Percentiles rank a stretch among this genome's conserved stretches.
Evolutionary conservation across 2,113 vertebrate genomes (phyloP).

Genomic region (Gymnocephalus cernua): DNA sequence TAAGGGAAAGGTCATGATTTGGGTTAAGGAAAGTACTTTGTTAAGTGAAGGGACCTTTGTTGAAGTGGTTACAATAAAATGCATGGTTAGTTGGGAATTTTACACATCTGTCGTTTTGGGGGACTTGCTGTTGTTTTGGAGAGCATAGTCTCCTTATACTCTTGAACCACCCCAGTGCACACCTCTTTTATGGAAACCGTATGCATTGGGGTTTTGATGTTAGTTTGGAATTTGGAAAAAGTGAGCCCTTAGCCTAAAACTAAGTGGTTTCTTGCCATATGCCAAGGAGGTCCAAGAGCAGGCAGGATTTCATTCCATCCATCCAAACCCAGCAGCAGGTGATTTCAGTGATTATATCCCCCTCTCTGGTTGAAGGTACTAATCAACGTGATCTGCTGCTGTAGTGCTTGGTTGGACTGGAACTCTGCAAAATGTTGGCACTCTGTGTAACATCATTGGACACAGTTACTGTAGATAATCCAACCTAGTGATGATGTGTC

Average conservation of each 20-base stretch:
- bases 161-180: too few relatives aligned
- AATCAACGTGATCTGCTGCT: slow-evolving; percentile 57
- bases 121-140: too few relatives aligned
- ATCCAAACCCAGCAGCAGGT: slow-evolving; percentile 50
- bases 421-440: slow-evolving; percentile 35
- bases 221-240: slow-evolving; percentile 15
- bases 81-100: too few relatives aligned
- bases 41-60: too few relatives aligned
- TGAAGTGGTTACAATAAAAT: too few relatives aligned
- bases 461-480: slow-evolving; percentile 23
- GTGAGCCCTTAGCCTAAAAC: neutral
- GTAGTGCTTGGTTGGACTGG: slow-evolving; percentile 33
- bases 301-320: slow-evolving; percentile 33
- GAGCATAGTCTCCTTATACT: neutral
- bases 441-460: slow-evolving; percentile 11
- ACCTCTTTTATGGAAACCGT: neutral
- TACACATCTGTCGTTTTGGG: too few relatives aligned
- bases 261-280: slow-evolving; percentile 32
- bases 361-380: slow-evolving; percentile 51
- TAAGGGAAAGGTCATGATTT: too few relatives aligned
- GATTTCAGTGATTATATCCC: slow-evolving; percentile 55
- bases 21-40: too few relatives aligned
- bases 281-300: slow-evolving; percentile 27
- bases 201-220: neutral
- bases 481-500: neutral